phyloP scores from a whole-genome alignment of 2,888 invertebrate genomes.

The Isotomurus palustris region DNA sequence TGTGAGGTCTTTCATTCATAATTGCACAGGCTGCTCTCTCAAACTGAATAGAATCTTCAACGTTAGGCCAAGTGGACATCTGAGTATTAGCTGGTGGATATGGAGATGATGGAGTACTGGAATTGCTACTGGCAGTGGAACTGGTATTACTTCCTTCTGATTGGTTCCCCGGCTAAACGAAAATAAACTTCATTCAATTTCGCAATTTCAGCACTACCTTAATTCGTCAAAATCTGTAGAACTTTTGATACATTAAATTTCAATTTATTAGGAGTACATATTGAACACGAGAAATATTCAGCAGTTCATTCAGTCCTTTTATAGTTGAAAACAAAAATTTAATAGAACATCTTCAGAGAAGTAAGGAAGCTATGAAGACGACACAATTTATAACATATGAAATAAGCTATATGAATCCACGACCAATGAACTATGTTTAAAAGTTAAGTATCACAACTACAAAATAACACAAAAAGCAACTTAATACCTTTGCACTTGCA shows the following conservation, averaged over 20 bases:
- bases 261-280: no score
- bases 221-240: background rate
- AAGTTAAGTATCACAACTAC: background rate
- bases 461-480: constrained; percentile 10
- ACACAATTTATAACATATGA: no score
- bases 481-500: constrained; percentile 33
- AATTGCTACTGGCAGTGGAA: constrained; percentile 48
- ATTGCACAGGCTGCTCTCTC: constrained; percentile 68
- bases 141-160: constrained; percentile 43
- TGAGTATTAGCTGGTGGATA: constrained; percentile 53
- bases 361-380: no score
- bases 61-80: constrained; percentile 72
- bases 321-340: no score
- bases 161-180: constrained; percentile 37
- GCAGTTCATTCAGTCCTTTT: no score
- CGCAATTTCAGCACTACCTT: background rate
- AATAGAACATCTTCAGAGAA: no score
- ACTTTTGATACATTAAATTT: no score
- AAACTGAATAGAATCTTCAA: constrained; percentile 69
- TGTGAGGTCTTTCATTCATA: constrained; percentile 81
- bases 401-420: no score
- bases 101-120: constrained; percentile 54
- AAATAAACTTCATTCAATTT: no score
- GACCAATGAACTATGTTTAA: no score
- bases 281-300: no score